Evolutionary conservation across 2,797 vertebrate species (phyloP).

Genomic region (Anolis apletophallus): DNA sequence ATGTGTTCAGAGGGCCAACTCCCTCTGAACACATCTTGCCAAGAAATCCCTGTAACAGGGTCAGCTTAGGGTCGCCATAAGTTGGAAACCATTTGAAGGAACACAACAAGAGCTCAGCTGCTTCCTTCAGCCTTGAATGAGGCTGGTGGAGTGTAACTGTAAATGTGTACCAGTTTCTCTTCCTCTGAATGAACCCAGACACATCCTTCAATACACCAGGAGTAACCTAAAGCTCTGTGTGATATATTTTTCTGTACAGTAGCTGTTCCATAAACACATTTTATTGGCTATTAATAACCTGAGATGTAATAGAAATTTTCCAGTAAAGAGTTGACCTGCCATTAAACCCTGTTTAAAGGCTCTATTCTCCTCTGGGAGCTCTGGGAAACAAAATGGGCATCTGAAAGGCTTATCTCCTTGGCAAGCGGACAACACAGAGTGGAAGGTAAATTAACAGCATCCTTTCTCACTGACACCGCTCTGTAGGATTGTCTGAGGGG

Average conservation of each 20-base stretch:
- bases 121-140: not conserved
- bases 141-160: not conserved
- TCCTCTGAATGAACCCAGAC: conserved; percentile 27
- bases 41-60: no score
- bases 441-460: not conserved
- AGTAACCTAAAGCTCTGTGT: not conserved
- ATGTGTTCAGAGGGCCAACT: no score
- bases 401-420: conserved; percentile 20
- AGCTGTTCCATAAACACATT: conserved; percentile 44
- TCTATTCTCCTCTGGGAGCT: not conserved
- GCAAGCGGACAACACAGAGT: not conserved
- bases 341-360: conserved; percentile 33
- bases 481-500: no score
- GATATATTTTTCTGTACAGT: conserved; percentile 28
- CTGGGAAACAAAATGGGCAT: not conserved
- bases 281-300: conserved; percentile 49
- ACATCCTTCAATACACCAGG: not conserved
- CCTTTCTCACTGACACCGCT: not conserved
- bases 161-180: conserved; percentile 6
- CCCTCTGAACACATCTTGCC: not conserved
- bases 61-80: no score
- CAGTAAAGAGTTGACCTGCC: conserved; percentile 37
- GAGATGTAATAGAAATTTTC: conserved; percentile 46
- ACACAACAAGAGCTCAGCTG: not conserved
- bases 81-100: no score